Base-by-base conservation (phyloP, 2,113 vertebrate genomes). In the Oryzias melastigma region DNA sequence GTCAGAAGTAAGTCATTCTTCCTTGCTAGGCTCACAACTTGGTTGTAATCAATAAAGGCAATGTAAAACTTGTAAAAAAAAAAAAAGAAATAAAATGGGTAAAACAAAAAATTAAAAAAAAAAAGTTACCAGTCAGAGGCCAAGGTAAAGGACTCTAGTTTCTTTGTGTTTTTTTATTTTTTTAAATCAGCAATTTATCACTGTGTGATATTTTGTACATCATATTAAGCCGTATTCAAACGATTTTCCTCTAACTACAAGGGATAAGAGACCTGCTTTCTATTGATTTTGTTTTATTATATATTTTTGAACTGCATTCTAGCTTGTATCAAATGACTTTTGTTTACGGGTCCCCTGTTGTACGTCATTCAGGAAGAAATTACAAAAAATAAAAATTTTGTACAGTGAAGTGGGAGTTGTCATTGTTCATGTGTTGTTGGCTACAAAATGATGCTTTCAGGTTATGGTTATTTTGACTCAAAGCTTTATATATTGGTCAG, bases 201-300 rank as follows among this genome's bases (percentile, higher is more conserved):
- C 94, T 94, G 92, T 95, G 94, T 95, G 93, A 95, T 94, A 94
- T 91, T 94, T 92, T 92, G 86, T 85, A 93, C 83, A 91, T 90
- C 89, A 91, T 90, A 91, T 91, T 90, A 91, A 87, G 81, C 90
- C 90, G 84, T 88, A 90, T 89, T 92, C 77, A 81, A 90, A 88
- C 79, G 59, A 82, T 88, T 90, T 22, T 85, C 82, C 86, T 91
- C 85, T 77, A 88, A 90, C 73, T 85, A 85, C 85, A 89, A 89
- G 88, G 86, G 85, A 90, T 81, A 83, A 88, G 82, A 90, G 85
- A 86, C 90, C 85, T 89, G 85, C 87, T 85, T 90, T 89, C 84
- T 90, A 88, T 91, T 87, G 65, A 82, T 89, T 90, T 88, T 88
- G 81, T 86, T 85, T 85, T 87, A 81, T 88, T 88, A 87, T 89